phyloP scores from a whole-genome alignment of 1,140 invertebrate species.

The Aricia agestis region DNA sequence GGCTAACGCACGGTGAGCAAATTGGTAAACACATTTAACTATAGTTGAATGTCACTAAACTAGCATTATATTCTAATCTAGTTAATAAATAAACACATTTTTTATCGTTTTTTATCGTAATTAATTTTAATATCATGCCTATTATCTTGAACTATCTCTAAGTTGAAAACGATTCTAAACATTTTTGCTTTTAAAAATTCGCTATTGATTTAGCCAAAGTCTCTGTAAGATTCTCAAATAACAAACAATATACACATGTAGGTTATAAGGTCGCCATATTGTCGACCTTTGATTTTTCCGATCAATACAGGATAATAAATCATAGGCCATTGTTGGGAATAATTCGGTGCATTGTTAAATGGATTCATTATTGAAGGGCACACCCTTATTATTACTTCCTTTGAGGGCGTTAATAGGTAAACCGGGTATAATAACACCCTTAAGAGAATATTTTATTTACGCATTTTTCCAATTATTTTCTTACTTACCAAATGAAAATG shows the following conservation, averaged over 20 bases:
- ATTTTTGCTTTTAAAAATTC: no score
- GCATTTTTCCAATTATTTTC: neutral
- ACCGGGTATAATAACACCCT: neutral
- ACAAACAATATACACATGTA: neutral
- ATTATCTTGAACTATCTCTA: no score
- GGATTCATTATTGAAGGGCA: neutral
- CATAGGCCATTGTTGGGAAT: constrained; percentile 7
- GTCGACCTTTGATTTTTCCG: constrained; percentile 8
- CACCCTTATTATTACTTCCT: neutral
- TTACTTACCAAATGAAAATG: neutral
- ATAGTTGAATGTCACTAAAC: no score
- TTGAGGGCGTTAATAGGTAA: constrained; percentile 5
- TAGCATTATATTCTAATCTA: no score
- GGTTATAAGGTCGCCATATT: neutral
- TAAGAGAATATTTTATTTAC: neutral
- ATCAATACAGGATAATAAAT: constrained; percentile 11
- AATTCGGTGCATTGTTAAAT: constrained; percentile 3
- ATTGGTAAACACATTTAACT: no score
- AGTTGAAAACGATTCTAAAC: no score
- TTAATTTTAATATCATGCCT: no score
- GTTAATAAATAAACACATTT: no score
- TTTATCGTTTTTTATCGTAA: no score
- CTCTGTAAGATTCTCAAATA: no score
- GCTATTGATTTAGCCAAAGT: no score
- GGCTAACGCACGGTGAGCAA: no score